Percentiles rank a stretch among this genome's conserved stretches.
phyloP scores from a whole-genome alignment of 2,888 invertebrate genomes.

The Tipula lateralis region DNA sequence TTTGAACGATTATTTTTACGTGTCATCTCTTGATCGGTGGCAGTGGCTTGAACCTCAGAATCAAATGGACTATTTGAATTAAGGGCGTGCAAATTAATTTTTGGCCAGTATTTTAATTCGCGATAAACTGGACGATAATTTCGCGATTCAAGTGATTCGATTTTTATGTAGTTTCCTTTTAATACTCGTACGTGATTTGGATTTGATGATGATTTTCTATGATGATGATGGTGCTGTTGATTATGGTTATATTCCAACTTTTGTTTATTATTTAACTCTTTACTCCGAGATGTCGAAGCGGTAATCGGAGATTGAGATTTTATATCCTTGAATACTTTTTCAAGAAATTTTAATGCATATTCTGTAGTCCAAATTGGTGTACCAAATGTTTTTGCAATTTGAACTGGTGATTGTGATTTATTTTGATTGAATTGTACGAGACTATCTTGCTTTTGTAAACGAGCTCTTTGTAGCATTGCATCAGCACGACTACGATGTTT shows the following conservation, averaged over 20 bases:
- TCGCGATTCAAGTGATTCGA: conserved; percentile 51
- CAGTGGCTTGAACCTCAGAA: background rate
- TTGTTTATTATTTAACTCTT: background rate
- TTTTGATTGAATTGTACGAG: background rate
- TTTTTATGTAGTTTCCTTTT: conserved; percentile 66
- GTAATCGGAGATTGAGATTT: conserved; percentile 25
- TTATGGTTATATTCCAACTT: conserved; percentile 41
- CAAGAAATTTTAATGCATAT: conserved; percentile 60
- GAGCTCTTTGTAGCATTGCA: conserved; percentile 75
- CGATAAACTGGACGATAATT: conserved; percentile 47
- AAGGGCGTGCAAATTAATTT: conserved; percentile 41
- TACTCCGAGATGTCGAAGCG: background rate
- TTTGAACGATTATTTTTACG: conserved; percentile 39
- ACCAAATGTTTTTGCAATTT: conserved; percentile 52
- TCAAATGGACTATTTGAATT: conserved; percentile 35
- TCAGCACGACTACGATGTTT: conserved; percentile 58
- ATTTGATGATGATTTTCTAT: background rate
- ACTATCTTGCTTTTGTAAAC: conserved; percentile 40
- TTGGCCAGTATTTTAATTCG: conserved; percentile 47
- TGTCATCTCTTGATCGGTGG: conserved; percentile 40
- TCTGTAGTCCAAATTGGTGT: conserved; percentile 55
- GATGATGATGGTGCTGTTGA: conserved; percentile 4
- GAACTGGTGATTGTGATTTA: conserved; percentile 47
- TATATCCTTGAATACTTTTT: conserved; percentile 53
- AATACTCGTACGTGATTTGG: conserved; percentile 53